Conservation (phyloP, 2,113 vertebrate species). For the Perca flavescens region DNA sequence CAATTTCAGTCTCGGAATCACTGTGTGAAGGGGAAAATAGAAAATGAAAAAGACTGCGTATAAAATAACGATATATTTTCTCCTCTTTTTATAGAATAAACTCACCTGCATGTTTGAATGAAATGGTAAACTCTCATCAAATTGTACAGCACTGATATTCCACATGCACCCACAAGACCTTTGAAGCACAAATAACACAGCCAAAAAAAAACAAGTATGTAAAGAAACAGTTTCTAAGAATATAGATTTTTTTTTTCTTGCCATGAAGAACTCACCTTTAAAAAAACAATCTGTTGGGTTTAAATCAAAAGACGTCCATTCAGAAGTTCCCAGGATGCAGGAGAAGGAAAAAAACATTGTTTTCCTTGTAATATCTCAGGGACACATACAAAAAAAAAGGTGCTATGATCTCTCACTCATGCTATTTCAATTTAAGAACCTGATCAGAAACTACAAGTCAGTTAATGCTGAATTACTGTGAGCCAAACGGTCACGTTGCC, state of each 20-base stretch:
- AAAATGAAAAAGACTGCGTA: neutral
- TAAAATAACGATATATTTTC: neutral
- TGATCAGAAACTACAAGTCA: neutral
- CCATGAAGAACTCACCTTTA: conserved; percentile 83
- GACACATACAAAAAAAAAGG: neutral
- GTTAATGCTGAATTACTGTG: conserved; percentile 8
- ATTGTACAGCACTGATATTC: conserved; percentile 86
- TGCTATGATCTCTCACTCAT: conserved; percentile 16
- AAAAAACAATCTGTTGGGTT: conserved; percentile 81
- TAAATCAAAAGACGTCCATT: conserved; percentile 72
- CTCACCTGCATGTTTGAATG: conserved; percentile 87
- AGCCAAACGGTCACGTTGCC: conserved; percentile 7
- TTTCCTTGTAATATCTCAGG: conserved; percentile 1
- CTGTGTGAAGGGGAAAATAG: conserved; percentile 24
- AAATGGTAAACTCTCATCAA: conserved; percentile 88
- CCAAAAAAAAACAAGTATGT: neutral
- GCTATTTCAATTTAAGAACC: neutral
- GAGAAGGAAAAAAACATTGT: conserved; percentile 69
- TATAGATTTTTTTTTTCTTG: neutral
- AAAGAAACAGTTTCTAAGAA: neutral
- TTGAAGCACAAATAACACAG: conserved; percentile 11
- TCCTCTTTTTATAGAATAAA: conserved; percentile 7
- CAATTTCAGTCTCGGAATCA: conserved; percentile 46
- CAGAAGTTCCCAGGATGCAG: conserved; percentile 80
- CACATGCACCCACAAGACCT: conserved; percentile 90